Conservation (phyloP, 1,140 invertebrate genomes). For the Ceratosolen fusciceps region DNA sequence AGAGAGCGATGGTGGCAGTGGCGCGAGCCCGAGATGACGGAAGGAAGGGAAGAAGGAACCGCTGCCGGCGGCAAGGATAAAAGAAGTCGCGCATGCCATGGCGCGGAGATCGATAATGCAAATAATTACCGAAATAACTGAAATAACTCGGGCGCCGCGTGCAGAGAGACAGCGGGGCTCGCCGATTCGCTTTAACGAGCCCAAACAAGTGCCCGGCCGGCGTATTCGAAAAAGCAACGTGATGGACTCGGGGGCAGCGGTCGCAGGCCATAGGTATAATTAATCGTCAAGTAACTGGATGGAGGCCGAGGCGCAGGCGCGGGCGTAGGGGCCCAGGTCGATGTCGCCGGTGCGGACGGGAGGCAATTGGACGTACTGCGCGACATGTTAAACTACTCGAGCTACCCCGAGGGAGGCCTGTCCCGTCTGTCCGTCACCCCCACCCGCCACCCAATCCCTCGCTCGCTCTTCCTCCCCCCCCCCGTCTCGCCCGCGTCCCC, state of each 20-base stretch:
- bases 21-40: no score
- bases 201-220: not conserved
- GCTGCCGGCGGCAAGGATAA: no score
- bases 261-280: not conserved
- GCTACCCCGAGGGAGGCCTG: conserved; percentile 21
- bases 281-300: conserved; percentile 23
- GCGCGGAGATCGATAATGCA: not conserved
- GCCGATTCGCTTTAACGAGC: not conserved
- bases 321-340: conserved; percentile 7
- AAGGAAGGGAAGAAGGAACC: no score
- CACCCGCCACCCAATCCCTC: not conserved
- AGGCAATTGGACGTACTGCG: conserved; percentile 43
- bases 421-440: not conserved
- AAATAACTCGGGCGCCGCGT: not conserved
- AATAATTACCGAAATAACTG: not conserved
- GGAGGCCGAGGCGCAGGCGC: not conserved
- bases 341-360: not conserved
- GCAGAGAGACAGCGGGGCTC: not conserved
- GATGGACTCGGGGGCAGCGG: not conserved
- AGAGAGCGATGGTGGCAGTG: no score
- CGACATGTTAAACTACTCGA: conserved; percentile 50
- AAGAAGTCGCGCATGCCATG: not conserved
- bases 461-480: not conserved
- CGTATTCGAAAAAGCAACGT: not conserved
- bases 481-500: not conserved